Percentiles rank a stretch among this genome's conserved stretches.
Evolutionary conservation across 1,140 invertebrate species (phyloP).

Genomic region (Drosophila arizonae): DNA sequence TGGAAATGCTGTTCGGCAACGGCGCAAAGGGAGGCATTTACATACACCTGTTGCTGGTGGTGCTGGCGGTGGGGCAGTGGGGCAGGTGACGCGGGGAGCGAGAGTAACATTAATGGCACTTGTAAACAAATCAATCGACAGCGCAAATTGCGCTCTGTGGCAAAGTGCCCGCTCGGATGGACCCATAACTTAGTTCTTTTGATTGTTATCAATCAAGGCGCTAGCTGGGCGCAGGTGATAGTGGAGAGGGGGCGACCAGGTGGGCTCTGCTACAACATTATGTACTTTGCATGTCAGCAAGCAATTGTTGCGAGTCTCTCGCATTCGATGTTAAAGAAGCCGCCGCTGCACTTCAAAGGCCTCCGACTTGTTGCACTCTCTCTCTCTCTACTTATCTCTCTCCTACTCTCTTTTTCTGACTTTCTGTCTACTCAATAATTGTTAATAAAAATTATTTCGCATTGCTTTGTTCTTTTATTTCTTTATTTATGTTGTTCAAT

Average conservation of each 20-base stretch:
- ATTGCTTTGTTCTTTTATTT: constrained; percentile 36
- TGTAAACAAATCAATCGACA: constrained; percentile 78
- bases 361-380: constrained; percentile 44
- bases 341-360: constrained; percentile 54
- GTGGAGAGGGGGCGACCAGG: background rate
- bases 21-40: constrained; percentile 51
- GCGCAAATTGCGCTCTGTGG: constrained; percentile 64
- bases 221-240: no score
- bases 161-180: constrained; percentile 55
- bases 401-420: background rate
- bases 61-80: background rate
- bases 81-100: background rate
- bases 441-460: constrained; percentile 59
- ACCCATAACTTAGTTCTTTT: constrained; percentile 38
- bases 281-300: constrained; percentile 81
- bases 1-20: constrained; percentile 44
- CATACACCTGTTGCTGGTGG: constrained; percentile 45
- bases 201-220: constrained; percentile 71
- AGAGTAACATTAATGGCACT: constrained; percentile 72
- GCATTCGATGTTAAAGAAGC: constrained; percentile 42
- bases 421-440: constrained; percentile 50
- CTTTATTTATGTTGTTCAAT: constrained; percentile 33
- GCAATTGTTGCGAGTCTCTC: constrained; percentile 55
- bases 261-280: constrained; percentile 52
- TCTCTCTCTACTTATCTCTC: background rate